Base-by-base conservation (phyloP, 2,888 invertebrate genomes). In the Blastobasis lacticolella region DNA sequence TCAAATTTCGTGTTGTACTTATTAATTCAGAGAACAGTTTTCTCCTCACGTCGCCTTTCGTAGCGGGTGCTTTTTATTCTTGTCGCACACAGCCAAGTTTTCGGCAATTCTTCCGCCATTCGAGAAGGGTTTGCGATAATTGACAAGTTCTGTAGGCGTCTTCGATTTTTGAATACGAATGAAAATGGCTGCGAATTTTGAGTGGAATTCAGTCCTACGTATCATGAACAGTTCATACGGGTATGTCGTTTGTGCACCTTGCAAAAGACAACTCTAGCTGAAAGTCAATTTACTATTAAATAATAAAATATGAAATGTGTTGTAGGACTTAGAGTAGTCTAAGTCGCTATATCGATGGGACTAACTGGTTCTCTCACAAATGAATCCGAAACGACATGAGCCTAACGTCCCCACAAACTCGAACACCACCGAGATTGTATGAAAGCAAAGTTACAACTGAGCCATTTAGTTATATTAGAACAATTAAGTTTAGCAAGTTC, bases 1-100 rank as follows among this genome's bases (percentile, higher is more conserved):
- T 89, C 87, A 88, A 88, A 88, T 88, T 88, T 86, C 82, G 81
- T 85, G 88, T 87, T 88, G 80, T 84, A 86, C 82, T 89, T 89
- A 88, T 88, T 88, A 88, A 89, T 88, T 88, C 86, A 85, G 75
- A 73, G 68, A 71, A 69, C 67, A 77, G 78, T 77, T 81, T 76
- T 69, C 71, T 62, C 71, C 72, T 75, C 75, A 78, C 83, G 78
- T 71, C 65, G 69, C 66, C 64, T 64, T 69, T 72, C 66, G 62
- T 65, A 63, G 64, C 71, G 75, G 67, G 63, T 71, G 72, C 69
- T 84, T 84, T 86, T 84, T 82, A 82, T 81, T 81, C 80, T 77
- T 73, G 60, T 64, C 67, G 66, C 73, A 68, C 67, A 37, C 53
- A 49, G 48, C 53, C 56, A 64, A 69, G 55, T 68, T 69, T 63